These are phyloP conservation scores for Scaptomyza cyrtandrae DNA, from an alignment of 2,888 invertebrate genomes.

Conservation along the genomic window DNA sequence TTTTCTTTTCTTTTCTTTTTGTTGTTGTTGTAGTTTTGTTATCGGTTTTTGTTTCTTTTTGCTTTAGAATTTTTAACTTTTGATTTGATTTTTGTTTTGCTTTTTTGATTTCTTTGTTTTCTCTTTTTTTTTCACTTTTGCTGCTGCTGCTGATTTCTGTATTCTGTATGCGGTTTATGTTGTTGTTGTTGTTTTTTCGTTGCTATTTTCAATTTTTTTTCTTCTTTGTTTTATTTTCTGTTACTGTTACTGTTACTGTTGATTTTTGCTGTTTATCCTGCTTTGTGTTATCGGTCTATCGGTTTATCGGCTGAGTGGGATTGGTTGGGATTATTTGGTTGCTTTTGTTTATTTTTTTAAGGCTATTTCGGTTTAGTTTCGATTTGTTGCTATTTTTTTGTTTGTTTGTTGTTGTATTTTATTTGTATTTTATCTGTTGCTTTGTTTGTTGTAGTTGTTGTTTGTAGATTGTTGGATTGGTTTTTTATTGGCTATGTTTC, in stretches of 20 bases:
- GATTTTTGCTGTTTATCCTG: slow-evolving; percentile 32
- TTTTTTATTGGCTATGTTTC: slow-evolving; percentile 51
- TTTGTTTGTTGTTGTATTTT: no score
- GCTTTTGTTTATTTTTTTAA: slow-evolving; percentile 28
- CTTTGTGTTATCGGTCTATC: slow-evolving; percentile 49
- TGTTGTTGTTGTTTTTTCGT: slow-evolving; percentile 21
- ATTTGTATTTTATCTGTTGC: no score
- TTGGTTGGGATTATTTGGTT: slow-evolving; percentile 21
- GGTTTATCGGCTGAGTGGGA: slow-evolving; percentile 20
- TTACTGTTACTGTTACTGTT: slow-evolving; percentile 40
- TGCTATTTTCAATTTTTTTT: slow-evolving; percentile 46
- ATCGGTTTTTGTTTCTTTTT: slow-evolving; percentile 52
- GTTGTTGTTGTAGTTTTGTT: slow-evolving; percentile 32
- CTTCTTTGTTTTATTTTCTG: slow-evolving; percentile 39
- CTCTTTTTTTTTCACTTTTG: slow-evolving; percentile 53
- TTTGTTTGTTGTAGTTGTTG: slow-evolving; percentile 37
- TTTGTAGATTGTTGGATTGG: slow-evolving; percentile 45
- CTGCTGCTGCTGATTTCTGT: slow-evolving; percentile 42
- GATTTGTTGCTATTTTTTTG: slow-evolving; percentile 39
- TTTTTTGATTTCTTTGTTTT: slow-evolving; percentile 44
- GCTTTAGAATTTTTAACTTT: slow-evolving; percentile 67
- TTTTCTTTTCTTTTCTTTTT: slow-evolving; percentile 64
- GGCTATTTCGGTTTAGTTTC: slow-evolving; percentile 66
- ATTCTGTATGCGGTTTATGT: slow-evolving; percentile 38
- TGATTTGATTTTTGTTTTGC: slow-evolving; percentile 49